Base-by-base conservation (phyloP, 2,113 vertebrate species). In the Glaucomys volans region DNA sequence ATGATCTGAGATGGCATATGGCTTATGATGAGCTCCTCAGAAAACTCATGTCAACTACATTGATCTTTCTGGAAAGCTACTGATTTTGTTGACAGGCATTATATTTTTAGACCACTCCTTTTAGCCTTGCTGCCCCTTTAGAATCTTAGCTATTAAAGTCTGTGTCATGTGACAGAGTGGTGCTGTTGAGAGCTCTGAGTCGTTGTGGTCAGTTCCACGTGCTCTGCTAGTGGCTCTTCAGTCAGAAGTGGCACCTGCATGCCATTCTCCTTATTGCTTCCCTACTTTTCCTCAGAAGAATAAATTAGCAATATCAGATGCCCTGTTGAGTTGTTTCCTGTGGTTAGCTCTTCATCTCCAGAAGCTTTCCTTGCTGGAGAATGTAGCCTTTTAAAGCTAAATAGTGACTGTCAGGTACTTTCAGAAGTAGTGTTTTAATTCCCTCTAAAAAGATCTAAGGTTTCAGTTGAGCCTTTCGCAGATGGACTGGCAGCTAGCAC, bases 301-400 rank as follows among this genome's bases (percentile, higher is more conserved):
- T 50, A 91, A 93, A 81, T 40, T 44, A 76, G 76, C 93, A 75
- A 42, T n/a, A 44, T 47, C 50, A 79, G 8, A 79, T 91, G 47
- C n/a, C 81, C 37, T 37, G 9, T 74, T 95, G 22, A 74, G 40
- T 81, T 76, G 22, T 88, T 96, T 88, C 47, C 40, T 69, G 40
- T 40, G 62, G 37, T 57, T 8, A 87, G 24, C 2, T 82, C 84
- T 88, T 92, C 17, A 10, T 72, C 44, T 95, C 57, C 44, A n/a
- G 16, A 44, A 72, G 20, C 44, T 74, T 67, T 82, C 94, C 86
- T 91, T 83, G 62, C 69, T 69, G 30, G 37, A 83, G 71, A 89
- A 57, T 59, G 20, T 84, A n/a, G 67, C 62, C 82, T 95, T 91
- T 96, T 35, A 96, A 95, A 76, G 87, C 32, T 83, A 22, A 95